Base-by-base conservation (phyloP, 35 echinoderm and acorn worm species). In the Strongylocentrotus purpuratus region DNA sequence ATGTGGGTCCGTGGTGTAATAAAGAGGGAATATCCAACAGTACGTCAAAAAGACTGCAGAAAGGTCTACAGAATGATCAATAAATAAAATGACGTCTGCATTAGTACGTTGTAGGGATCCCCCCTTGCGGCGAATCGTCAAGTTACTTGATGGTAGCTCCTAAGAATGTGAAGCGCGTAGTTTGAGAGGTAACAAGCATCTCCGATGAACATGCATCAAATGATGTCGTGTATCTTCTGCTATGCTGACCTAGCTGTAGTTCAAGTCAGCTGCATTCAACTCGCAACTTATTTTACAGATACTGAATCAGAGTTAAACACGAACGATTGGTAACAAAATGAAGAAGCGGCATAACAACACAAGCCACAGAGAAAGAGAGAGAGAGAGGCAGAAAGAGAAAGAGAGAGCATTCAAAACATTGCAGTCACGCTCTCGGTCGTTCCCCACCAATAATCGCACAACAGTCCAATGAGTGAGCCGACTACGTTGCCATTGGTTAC, bases 401-500 rank as follows among this genome's bases (percentile, higher is more conserved):
- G 65, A 78, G 65, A 25, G 65, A 78, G 65, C 18, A 71, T 88
- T 33, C 87, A 89, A 89, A 89, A 89, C 87, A 89, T 89, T 46
- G 87, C 87, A 33, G 32, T 89, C 87, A 89, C 87, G 87, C 87
- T 46, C 87, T 89, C 87, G 87, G 87, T 89, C 87, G 87, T 89
- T 89, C 87, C 87, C 87, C 87, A 46, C 87, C 33, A 35, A 89
- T 89, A 89, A 89, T 89, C 87, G 32, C 33, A 89, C 45, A 89
- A 89, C 87, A 46, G 87, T 89, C 87, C 87, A 89, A 89, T 89
- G 87, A 89, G 87, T 89, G 87, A 89, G 87, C 87, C 25, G 87
- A 89, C 87, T 45, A 46, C 87, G 87, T 89, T 89, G 87, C 87
- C 87, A 89, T 89, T 31, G 87, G 87, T 89, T 89, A 89, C 87